Base-by-base conservation (phyloP, 2,113 vertebrate genomes). In the Lophura nycthemera region DNA sequence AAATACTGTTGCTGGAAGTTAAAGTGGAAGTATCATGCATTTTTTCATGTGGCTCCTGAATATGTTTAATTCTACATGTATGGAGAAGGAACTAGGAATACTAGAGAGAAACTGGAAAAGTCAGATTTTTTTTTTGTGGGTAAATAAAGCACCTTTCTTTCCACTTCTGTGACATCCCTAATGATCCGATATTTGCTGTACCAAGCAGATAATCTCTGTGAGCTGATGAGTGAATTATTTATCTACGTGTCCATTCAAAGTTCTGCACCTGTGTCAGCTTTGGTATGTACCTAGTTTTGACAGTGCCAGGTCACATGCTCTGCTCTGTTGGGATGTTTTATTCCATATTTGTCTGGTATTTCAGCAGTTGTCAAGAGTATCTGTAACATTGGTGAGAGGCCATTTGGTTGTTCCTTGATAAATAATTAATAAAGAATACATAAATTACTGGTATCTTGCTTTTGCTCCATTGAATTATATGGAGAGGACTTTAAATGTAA, bases 41-140 rank as follows among this genome's bases (percentile, higher is more conserved):
- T 69, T 83, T 43, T 83, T 64, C 17, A 10, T 54, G 64, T 71
- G 60, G 38, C 52, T 83, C 34, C 43, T 48, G 67, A 86, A 69
- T 38, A 76, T 8, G 43, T 93, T 74, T 90, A 77, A 81, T 92
- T 95, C 57, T 36, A 75, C 43, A 29, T 81, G 43, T 66, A 90
- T 65, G 67, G 50, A 74, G 90, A 12, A 88, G 34, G 59, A 92
- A 30, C 5, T n/a, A 63, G 64, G 57, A 87, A 74, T 0, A 0
- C 42, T 71, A 21, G 85, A 84, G 32, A 66, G 86, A 81, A 84
- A n/a, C 42, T 75, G 60, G 57, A 87, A 89, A 59, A 59, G 76
- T 48, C 15, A 50, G 61, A 24, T 10, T 27, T 52, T 52, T 24
- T 34, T 86, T 93, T 82, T 93, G 32, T 17, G 38, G 50, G 40